Evolutionary conservation across 2,888 invertebrate genomes (phyloP).

Genomic region (Phytoseiulus persimilis): DNA sequence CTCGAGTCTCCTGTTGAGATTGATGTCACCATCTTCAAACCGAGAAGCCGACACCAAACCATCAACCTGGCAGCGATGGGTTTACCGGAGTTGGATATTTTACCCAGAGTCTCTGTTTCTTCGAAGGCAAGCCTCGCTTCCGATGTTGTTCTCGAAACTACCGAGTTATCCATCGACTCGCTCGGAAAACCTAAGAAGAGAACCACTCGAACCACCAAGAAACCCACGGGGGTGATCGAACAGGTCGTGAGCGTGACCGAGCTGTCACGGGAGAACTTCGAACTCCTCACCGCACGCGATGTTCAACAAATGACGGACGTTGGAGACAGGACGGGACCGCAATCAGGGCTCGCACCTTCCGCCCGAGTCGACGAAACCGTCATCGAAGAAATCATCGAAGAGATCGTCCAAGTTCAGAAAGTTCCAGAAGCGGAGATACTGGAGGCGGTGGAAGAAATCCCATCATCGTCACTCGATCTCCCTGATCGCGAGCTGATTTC

Average conservation of each 20-base stretch:
- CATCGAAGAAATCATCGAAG: not conserved
- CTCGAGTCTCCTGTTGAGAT: not conserved
- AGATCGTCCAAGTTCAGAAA: not conserved
- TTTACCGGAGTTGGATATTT: constrained; percentile 11
- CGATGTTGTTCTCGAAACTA: not conserved
- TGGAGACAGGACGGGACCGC: too few species aligned
- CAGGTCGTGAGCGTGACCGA: not conserved
- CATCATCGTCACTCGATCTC: not conserved
- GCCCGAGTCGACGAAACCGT: too few species aligned
- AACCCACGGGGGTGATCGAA: not conserved
- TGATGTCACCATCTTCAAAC: not conserved
- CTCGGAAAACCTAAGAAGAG: not conserved
- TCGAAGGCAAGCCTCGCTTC: not conserved
- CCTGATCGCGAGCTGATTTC: not conserved
- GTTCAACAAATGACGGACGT: too few species aligned
- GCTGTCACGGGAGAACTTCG: not conserved
- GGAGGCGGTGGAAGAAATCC: not conserved
- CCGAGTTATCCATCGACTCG: not conserved
- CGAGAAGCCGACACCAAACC: not conserved
- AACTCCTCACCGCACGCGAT: not conserved
- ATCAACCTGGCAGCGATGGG: not conserved
- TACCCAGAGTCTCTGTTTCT: not conserved
- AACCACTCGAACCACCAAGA: constrained; percentile 1
- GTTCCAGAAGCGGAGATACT: not conserved
- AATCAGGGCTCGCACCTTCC: too few species aligned